Conservation (phyloP, 2,113 vertebrate species). For the Spea bombifrons region DNA sequence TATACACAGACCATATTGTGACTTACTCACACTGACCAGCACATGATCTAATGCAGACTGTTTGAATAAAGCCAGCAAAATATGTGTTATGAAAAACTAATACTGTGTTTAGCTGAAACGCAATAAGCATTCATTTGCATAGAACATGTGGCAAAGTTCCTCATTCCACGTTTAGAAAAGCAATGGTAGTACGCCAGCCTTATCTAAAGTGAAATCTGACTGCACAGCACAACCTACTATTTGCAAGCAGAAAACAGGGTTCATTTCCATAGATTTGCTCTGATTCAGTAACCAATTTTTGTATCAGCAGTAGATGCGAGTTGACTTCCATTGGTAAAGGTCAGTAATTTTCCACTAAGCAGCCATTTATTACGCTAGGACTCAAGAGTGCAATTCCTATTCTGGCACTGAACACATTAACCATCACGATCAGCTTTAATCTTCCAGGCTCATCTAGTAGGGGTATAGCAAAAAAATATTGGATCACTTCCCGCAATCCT, state of each 20-base stretch:
- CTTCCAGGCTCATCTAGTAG: too few species aligned
- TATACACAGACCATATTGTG: too few species aligned
- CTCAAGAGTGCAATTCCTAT: too few species aligned
- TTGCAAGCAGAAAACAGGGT: slow-evolving; percentile 6
- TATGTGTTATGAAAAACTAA: too few species aligned
- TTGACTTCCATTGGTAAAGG: slow-evolving; percentile 8
- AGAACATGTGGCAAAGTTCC: not conserved
- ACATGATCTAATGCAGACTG: too few species aligned
- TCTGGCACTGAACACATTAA: too few species aligned
- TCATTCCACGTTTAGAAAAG: not conserved
- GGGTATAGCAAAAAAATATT: too few species aligned
- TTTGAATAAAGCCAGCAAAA: too few species aligned
- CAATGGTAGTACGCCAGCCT: not conserved
- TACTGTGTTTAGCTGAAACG: too few species aligned
- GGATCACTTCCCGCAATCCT: too few species aligned
- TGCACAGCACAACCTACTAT: slow-evolving; percentile 4
- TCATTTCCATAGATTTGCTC: slow-evolving; percentile 14
- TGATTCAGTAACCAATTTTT: slow-evolving; percentile 7
- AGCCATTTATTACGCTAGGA: not conserved
- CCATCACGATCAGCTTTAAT: too few species aligned
- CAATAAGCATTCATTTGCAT: not conserved
- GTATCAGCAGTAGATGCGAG: slow-evolving; percentile 4
- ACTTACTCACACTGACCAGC: too few species aligned
- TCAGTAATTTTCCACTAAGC: slow-evolving; percentile 33
- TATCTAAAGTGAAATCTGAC: slow-evolving; percentile 30